A percentile compares a stretch with the other conserved stretches of the same genome.
phyloP scores from a whole-genome alignment of 1,140 invertebrate genomes.

The Pseudoatta argentina region DNA sequence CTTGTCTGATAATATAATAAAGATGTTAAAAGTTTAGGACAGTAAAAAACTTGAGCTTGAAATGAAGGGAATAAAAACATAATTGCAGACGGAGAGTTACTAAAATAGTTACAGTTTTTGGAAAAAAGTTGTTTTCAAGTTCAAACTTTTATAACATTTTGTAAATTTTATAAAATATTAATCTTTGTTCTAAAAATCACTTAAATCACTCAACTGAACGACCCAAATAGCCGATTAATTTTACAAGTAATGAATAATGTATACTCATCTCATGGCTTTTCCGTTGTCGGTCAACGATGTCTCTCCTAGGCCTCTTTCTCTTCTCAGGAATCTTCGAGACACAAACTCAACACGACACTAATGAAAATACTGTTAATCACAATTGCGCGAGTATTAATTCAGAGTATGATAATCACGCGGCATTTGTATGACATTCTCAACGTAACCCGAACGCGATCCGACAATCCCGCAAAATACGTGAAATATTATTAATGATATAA shows the following conservation, averaged over 20 bases:
- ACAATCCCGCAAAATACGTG: neutral
- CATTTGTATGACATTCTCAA: neutral
- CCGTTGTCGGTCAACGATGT: neutral
- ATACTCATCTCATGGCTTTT: neutral
- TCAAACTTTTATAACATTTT: neutral
- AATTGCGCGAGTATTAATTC: conserved; percentile 9
- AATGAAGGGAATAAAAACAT: too few species aligned
- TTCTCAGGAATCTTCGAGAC: neutral
- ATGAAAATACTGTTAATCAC: neutral
- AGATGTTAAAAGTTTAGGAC: too few species aligned
- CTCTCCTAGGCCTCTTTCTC: neutral
- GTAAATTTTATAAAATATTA: neutral
- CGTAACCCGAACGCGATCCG: neutral
- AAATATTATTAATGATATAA: conserved; percentile 2
- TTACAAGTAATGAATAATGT: neutral
- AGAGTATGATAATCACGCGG: neutral
- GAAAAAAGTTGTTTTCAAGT: neutral
- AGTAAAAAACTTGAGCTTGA: too few species aligned
- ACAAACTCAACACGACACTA: neutral
- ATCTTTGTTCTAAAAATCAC: neutral
- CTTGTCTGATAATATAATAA: too few species aligned
- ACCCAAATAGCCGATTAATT: neutral
- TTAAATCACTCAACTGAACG: neutral
- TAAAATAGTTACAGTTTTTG: neutral
- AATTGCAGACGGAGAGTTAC: neutral